Evolutionary conservation across 2,113 vertebrate genomes (phyloP), one percentile per base, ranked within the genome.

Genomic region (Conger conger): DNA sequence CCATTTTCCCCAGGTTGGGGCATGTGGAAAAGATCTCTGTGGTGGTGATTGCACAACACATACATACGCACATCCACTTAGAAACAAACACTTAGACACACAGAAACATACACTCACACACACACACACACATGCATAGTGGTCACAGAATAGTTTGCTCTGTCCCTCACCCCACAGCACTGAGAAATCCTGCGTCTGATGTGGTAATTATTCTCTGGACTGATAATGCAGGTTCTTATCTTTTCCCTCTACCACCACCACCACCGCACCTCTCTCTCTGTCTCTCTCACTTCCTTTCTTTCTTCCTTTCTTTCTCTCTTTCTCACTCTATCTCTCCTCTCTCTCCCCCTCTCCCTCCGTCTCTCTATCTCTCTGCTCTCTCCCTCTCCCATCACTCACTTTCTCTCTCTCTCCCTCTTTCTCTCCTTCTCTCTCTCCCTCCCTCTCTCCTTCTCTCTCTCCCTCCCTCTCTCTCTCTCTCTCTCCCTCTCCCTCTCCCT

Each of bases 161-260:
- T 20, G 76, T 18, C 76, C 20, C 76, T n/a, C 33, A 37, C 33
- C 33, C 16, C 15, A 23, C 35, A 78, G 76, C 33, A 33, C 27
- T 7, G 11, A 73, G 68, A 73, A 73, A 73, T 73, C 68, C 68
- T 30, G n/a, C n/a, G 68, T 33, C 36, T 78, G 35, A 78, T 78
- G 16, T 78, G 20, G 76, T 78, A 38, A 38, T 78, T 78, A 78
- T 78, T 38, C 37, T 18, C 35, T 4, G 36, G 76, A 18, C 33
- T 18, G 36, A 78, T 78, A 78, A 78, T 78, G 76, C 18, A 38
- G 76, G 35, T 78, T 38, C 76, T 78, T 78, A 78, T 78, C 76
- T 78, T 15, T 36, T 35, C 5, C n/a, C 30, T 33, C 30, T 27
- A 50, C 45, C 5, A 9, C n/a, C n/a, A n/a, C n/a, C n/a, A n/a